Evolutionary conservation across 1,140 invertebrate species (phyloP).

Genomic region (Drosophila nikananu): DNA sequence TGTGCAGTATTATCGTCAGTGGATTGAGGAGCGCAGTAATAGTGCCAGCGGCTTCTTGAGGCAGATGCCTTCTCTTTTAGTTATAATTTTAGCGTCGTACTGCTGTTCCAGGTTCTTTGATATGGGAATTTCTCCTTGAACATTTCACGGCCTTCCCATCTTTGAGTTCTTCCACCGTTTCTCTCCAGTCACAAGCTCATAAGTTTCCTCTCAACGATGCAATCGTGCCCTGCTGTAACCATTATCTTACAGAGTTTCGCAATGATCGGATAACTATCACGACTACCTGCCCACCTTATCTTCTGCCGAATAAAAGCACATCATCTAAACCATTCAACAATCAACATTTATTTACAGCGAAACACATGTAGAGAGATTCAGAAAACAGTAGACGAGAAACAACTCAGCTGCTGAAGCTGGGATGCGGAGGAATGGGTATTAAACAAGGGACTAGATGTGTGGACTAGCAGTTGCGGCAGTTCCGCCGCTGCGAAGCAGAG

Average conservation of each 20-base stretch:
- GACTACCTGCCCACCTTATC: background rate
- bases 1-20: conserved; percentile 85
- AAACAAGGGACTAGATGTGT: background rate
- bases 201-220: no score
- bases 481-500: conserved; percentile 23
- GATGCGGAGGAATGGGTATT: background rate
- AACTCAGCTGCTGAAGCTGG: background rate
- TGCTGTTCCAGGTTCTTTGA: no score
- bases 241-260: conserved; percentile 4
- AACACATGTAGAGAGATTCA: conserved; percentile 60
- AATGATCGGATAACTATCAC: conserved; percentile 3
- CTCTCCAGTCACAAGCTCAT: background rate
- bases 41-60: background rate
- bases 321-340: conserved; percentile 31
- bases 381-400: conserved; percentile 36
- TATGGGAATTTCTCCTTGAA: no score
- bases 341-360: conserved; percentile 77
- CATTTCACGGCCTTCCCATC: no score
- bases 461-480: conserved; percentile 69
- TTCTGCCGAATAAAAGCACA: background rate
- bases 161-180: no score
- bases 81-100: background rate
- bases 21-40: conserved; percentile 60
- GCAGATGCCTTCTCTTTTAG: background rate
- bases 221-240: background rate